Base-by-base conservation (phyloP, 2,888 invertebrate genomes). In the Rhagium mordax region DNA sequence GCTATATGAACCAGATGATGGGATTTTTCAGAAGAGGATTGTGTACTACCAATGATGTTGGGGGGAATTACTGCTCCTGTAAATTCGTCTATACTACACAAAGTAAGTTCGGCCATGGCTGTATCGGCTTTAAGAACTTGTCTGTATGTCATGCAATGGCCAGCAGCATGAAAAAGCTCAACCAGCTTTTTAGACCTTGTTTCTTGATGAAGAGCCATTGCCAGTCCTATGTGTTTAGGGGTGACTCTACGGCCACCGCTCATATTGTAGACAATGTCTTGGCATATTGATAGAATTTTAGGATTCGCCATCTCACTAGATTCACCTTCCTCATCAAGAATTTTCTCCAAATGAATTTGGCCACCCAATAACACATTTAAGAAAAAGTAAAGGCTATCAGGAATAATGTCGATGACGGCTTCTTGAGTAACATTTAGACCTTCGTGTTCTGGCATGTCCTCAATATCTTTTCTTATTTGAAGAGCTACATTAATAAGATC, bases 161-260 rank as follows among this genome's bases (percentile, higher is more conserved):
- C 71, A 48, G 65, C 51, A 29, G 47, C 41, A 47, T 71, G 66
- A 15, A 74, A 20, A 16, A 47, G 21, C 10, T 71, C 21, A 33
- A 74, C 27, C 8, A 74, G 48, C 57, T 72, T 67, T 24, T 72
- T 71, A 24, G 71, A 68, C 64, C 74, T 61, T 20, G 74, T 74
- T 51, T 68, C 62, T 27, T 72, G 70, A 29, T 70, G 65, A 20
- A 71, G 55, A 13, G 57, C 21, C 29, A 72, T n/a, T 59, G 57
- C 70, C 41, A 74, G 29, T 64, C 65, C 71, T 57, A 74, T 71
- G 60, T 72, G 61, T 72, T 75, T 73, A 20, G 71, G 71, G 55
- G 69, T 68, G 20, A 47, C 16, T 57, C 71, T 74, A 47, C 47
- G 66, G 7, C 70, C 71, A 24, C 65, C 65, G 33, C 51, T 59